Conservation (phyloP, 2,888 invertebrate genomes). For the Sepioteuthis lessoniana region DNA sequence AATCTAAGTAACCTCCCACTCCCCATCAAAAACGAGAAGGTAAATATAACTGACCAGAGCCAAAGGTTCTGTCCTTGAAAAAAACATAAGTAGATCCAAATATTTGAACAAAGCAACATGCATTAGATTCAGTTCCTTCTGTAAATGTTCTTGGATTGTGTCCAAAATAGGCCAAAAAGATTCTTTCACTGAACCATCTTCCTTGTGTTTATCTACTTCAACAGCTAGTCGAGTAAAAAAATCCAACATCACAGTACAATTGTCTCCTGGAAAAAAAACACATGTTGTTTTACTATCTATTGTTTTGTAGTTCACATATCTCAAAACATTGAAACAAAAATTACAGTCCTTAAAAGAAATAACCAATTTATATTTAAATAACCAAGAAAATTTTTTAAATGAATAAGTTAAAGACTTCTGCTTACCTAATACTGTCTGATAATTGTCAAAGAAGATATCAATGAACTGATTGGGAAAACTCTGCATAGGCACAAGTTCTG, state of each 20-base stretch:
- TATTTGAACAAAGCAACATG: conserved; percentile 59
- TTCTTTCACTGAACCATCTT: conserved; percentile 63
- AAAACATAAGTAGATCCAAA: conserved; percentile 65
- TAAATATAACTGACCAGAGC: conserved; percentile 64
- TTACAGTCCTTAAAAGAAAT: no score
- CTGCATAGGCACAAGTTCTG: conserved; percentile 64
- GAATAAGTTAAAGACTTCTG: no score
- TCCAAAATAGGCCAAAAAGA: conserved; percentile 63
- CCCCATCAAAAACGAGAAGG: background rate
- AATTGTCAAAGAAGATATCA: conserved; percentile 63
- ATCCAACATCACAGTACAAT: conserved; percentile 55
- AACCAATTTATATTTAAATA: no score
- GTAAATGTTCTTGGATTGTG: conserved; percentile 55
- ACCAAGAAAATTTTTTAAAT: no score
- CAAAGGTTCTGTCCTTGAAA: conserved; percentile 62
- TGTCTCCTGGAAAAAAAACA: conserved; percentile 45
- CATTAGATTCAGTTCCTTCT: conserved; percentile 58
- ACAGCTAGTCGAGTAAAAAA: conserved; percentile 62
- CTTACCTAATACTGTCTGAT: conserved; percentile 58
- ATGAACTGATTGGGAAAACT: conserved; percentile 64
- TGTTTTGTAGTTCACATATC: no score
- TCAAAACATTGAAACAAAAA: no score
- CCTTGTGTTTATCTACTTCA: conserved; percentile 63
- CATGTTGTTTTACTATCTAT: no score
- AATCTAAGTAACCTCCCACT: no score